Base-by-base conservation (phyloP, 2,797 vertebrate species). In the Poliocrania exsul region DNA sequence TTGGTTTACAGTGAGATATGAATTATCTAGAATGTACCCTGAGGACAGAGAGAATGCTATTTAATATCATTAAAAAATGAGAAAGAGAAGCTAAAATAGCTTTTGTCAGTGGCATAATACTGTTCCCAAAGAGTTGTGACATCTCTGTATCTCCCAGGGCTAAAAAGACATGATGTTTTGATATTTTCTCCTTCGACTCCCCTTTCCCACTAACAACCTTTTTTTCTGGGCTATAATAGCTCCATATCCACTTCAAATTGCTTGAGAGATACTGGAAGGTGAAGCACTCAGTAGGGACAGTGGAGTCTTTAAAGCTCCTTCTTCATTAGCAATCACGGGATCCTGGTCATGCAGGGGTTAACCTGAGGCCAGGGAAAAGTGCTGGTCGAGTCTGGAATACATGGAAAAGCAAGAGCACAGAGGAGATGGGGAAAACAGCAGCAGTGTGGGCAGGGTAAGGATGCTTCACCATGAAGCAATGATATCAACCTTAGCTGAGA, bases 21-120 rank as follows among this genome's bases (percentile, higher is more conserved):
- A 93, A 75, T 86, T 83, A 93, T 51, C 26, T 54, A 86, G 72
- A 91, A 83, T 42, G 24, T 73, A 50, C 26, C 47, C 65, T 0
- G 12, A 83, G 91, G 74, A 60, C 23, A 93, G 20, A 90, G 26
- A 50, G 21, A 69, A 91, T 72, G 56, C 19, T 74, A 86, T 81
- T 81, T 94, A 90, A 72, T 86, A 42, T 74, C 54, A 87, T 94
- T 94, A 40, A 81, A 86, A 91, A 93, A 83, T 72, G 51, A 92
- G 72, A 94, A 92, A 56, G 56, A 88, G 66, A 65, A 72, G 38
- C 38, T 87, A 58, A 86, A 94, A 74, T 89, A 78, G 49, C 58
- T 93, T 93, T 86, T 96, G 51, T 90, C 75, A 86, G 65, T 49
- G 56, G 25, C 35, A 62, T 69, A 88, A 90, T 58, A 74, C 42